Base-by-base conservation (phyloP, 2,888 invertebrate genomes). In the Thecocarcelia acutangulata region DNA sequence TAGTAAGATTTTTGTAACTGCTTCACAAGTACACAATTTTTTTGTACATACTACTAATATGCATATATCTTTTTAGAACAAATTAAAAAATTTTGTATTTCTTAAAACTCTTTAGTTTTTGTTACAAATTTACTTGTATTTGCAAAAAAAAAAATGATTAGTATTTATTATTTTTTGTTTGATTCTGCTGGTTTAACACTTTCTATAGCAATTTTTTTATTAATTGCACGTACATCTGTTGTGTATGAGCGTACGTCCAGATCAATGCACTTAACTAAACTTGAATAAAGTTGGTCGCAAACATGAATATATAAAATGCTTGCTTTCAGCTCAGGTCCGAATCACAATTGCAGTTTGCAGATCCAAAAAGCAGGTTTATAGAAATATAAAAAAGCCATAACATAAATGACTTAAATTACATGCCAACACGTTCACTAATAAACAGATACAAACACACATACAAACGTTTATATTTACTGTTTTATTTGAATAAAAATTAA, bases 251-350 rank as follows among this genome's bases (percentile, higher is more conserved):
- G 24, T 68, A 46, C 74, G 59, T 15, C 64, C 66, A 37, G 59
- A 81, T 61, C 76, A 54, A 74, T 73, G 76, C 81, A 81, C 74
- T 73, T 54, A 66, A 72, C 61, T 63, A 79, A 81, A 48, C 37
- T 70, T 42, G 75, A 83, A 83, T 83, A 59, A 83, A 79, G 64
- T 75, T 70, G 19, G 37, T 50, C 44, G 42, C 58, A 52, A 63
- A 58, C 44, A 64, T 77, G 81, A 61, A 76, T 63, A 44, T 66
- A 44, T 64, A 75, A 77, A 66, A 80, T 77, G 74, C 63, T 73
- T 77, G 70, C 59, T 54, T 80, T 74, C 56, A 66, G 58, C 46
- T 68, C 59, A 63, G 50, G 46, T 52, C 46, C 24, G 69, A 69
- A 76, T 68, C 56, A 50, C 52, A 72, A 77, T 44, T 64, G 78